Evolutionary conservation across 2,797 vertebrate genomes (phyloP).

Genomic region (Halcyon chelicuti): DNA sequence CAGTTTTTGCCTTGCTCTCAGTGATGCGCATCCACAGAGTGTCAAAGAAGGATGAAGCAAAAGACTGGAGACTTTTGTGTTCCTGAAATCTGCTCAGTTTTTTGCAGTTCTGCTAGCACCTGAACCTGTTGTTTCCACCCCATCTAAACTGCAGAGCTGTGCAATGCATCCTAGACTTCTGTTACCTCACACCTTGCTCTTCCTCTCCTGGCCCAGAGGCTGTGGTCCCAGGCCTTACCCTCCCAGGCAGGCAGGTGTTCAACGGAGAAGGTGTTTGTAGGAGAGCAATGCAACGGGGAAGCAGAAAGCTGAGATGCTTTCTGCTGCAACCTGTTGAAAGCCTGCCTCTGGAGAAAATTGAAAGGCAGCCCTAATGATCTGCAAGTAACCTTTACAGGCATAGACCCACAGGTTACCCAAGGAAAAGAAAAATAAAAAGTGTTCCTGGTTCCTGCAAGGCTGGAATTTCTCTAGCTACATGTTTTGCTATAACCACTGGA

Average conservation of each 20-base stretch:
- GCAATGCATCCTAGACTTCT: accelerated
- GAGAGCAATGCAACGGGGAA: background rate
- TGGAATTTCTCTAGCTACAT: background rate
- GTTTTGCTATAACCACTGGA: background rate
- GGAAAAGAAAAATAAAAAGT: too few species aligned
- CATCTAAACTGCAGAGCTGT: background rate
- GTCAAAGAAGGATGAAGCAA: background rate
- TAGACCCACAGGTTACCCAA: background rate
- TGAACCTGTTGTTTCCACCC: background rate
- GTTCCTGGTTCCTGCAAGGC: background rate
- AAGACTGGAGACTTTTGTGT: background rate
- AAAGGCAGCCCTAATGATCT: background rate
- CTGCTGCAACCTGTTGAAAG: background rate
- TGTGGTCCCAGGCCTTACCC: background rate
- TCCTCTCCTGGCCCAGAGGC: background rate
- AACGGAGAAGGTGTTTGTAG: background rate
- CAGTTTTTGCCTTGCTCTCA: background rate
- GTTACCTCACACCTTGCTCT: background rate
- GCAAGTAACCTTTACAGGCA: background rate
- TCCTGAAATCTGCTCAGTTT: background rate
- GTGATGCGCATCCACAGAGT: background rate
- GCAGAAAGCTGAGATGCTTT: background rate
- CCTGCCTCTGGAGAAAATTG: background rate
- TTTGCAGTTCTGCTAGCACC: background rate
- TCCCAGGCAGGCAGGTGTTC: background rate